phyloP scores from a whole-genome alignment of 2,113 vertebrate species.

The Leptocoma aspasia region DNA sequence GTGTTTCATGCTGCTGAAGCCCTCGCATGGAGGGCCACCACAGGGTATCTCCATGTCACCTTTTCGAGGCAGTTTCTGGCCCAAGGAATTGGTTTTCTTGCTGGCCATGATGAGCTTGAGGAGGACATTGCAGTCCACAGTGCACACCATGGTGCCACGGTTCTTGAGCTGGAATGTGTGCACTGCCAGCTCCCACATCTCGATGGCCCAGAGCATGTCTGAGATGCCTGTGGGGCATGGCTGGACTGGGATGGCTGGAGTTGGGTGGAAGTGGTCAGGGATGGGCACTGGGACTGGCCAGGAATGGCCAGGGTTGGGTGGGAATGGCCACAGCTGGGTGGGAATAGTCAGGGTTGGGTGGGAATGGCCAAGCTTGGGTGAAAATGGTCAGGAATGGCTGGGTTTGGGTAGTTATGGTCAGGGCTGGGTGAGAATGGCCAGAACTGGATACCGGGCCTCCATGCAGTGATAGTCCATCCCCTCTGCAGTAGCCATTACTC shows the following conservation, averaged over 20 bases:
- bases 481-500: neutral
- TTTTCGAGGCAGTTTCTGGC: slow-evolving; percentile 92
- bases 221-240: slow-evolving; percentile 60
- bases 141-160: slow-evolving; percentile 87
- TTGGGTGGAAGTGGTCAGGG: neutral
- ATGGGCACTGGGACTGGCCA: no score
- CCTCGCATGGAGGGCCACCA: slow-evolving; percentile 91
- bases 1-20: slow-evolving; percentile 96
- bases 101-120: slow-evolving; percentile 93
- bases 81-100: slow-evolving; percentile 83
- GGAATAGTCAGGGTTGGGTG: neutral
- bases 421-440: no score
- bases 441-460: no score
- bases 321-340: no score
- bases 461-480: no score
- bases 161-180: slow-evolving; percentile 95
- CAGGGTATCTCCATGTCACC: slow-evolving; percentile 94
- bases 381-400: neutral
- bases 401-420: no score
- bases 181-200: slow-evolving; percentile 96
- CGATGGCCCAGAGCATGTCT: slow-evolving; percentile 90
- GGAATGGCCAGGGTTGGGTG: neutral
- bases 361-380: no score
- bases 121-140: slow-evolving; percentile 90
- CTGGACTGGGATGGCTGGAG: no score